phyloP scores from a whole-genome alignment of 2,113 vertebrate genomes.

The Peromyscus maniculatus region DNA sequence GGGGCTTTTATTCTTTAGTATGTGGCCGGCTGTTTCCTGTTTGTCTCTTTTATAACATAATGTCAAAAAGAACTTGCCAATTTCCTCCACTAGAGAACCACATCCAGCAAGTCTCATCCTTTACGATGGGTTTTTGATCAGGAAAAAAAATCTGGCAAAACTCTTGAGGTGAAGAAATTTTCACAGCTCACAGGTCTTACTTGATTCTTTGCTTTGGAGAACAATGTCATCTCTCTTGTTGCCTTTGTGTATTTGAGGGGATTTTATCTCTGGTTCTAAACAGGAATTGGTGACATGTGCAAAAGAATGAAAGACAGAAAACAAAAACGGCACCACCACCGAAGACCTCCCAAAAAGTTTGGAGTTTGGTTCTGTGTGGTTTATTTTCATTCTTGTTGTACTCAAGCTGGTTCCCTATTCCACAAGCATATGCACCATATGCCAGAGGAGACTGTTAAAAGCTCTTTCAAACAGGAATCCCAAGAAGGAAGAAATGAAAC shows the following conservation, averaged over 20 bases:
- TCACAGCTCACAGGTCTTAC: not conserved
- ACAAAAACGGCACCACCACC: not conserved
- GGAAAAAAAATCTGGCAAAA: conserved; percentile 1
- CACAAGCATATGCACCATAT: conserved; percentile 66
- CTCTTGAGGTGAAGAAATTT: conserved; percentile 45
- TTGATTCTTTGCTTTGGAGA: conserved; percentile 53
- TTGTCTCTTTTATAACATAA: conserved; percentile 58
- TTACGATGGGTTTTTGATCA: conserved; percentile 5
- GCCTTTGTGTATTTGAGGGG: conserved; percentile 31
- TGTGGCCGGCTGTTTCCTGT: conserved; percentile 25
- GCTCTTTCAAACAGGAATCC: conserved; percentile 68
- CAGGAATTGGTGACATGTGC: conserved; percentile 46
- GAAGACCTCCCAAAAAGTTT: conserved; percentile 79
- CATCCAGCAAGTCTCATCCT: not conserved
- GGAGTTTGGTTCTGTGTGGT: conserved; percentile 53
- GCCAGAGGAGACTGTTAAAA: conserved; percentile 69
- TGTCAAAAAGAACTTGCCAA: conserved; percentile 45
- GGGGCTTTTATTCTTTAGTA: conserved; percentile 41
- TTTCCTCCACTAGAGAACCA: conserved; percentile 8
- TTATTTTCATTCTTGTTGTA: conserved; percentile 83
- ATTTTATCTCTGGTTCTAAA: conserved; percentile 59
- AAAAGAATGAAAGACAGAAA: not conserved
- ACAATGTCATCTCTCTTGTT: conserved; percentile 66
- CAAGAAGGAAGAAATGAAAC: conserved; percentile 70
- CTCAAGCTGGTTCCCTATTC: conserved; percentile 66